These are phyloP conservation scores for Pterocles orientalis DNA, from an alignment of 2,113 vertebrate genomes.

Conservation along the genomic window DNA sequence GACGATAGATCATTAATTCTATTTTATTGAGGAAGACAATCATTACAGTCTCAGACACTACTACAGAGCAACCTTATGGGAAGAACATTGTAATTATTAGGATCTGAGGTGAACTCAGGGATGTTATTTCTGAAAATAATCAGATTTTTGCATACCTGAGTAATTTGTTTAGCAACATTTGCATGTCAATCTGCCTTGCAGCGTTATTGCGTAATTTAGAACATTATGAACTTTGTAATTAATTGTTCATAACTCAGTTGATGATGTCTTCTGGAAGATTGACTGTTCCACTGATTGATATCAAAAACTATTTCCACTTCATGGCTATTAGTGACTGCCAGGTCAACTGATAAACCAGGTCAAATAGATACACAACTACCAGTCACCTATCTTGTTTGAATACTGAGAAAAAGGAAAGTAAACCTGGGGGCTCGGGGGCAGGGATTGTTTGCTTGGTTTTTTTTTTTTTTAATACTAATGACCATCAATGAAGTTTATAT, in stretches of 20 bases:
- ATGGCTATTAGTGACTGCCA: fast-evolving
- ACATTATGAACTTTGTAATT: background rate
- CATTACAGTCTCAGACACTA: background rate
- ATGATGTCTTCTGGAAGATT: background rate
- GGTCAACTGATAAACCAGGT: background rate
- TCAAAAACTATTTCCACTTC: background rate
- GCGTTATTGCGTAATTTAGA: background rate
- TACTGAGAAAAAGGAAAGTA: background rate
- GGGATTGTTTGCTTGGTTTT: background rate
- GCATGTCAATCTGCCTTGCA: background rate
- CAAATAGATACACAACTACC: background rate
- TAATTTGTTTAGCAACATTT: slow-evolving; percentile 7
- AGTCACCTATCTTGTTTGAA: background rate
- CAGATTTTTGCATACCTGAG: background rate
- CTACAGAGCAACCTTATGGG: background rate
- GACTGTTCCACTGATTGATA: background rate
- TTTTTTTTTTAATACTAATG: background rate
- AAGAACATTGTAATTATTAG: background rate
- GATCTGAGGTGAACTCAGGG: background rate
- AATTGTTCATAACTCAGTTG: background rate
- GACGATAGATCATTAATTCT: background rate
- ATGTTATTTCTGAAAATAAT: background rate
- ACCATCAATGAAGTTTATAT: background rate
- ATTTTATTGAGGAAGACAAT: background rate
- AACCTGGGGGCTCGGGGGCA: background rate